Conservation (phyloP, 2,888 invertebrate species). For the Coenonympha arcania region DNA sequence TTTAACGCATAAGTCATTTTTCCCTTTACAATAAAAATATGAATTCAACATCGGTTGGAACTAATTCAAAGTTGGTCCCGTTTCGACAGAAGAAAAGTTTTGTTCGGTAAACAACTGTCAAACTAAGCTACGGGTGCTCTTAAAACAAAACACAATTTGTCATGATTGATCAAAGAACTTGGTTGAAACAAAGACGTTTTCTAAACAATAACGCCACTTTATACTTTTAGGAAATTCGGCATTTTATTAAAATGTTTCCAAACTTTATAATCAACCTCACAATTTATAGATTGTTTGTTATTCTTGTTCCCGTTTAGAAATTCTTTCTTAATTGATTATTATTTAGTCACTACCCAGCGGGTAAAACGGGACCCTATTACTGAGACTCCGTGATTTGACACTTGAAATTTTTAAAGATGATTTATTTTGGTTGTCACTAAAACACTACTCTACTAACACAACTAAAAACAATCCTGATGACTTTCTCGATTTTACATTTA, state of each 20-base stretch:
- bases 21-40: constrained; percentile 26
- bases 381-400: too few relatives aligned
- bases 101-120: constrained; percentile 51
- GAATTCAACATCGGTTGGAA: constrained; percentile 38
- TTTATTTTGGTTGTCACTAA: too few relatives aligned
- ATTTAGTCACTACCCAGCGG: too few relatives aligned
- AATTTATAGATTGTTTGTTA: background rate
- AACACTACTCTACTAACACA: too few relatives aligned
- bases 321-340: background rate
- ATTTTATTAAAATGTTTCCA: constrained; percentile 28
- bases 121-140: constrained; percentile 56
- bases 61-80: constrained; percentile 50
- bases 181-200: constrained; percentile 50
- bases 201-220: constrained; percentile 47
- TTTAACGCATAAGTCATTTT: constrained; percentile 11
- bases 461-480: too few relatives aligned
- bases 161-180: constrained; percentile 70
- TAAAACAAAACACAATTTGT: constrained; percentile 67
- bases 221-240: constrained; percentile 29
- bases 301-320: background rate
- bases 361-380: too few relatives aligned
- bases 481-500: too few relatives aligned
- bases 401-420: too few relatives aligned
- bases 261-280: background rate
- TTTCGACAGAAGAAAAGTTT: constrained; percentile 46